Conservation (phyloP, 2,113 vertebrate genomes). For the Trochalopteron elliotii region DNA sequence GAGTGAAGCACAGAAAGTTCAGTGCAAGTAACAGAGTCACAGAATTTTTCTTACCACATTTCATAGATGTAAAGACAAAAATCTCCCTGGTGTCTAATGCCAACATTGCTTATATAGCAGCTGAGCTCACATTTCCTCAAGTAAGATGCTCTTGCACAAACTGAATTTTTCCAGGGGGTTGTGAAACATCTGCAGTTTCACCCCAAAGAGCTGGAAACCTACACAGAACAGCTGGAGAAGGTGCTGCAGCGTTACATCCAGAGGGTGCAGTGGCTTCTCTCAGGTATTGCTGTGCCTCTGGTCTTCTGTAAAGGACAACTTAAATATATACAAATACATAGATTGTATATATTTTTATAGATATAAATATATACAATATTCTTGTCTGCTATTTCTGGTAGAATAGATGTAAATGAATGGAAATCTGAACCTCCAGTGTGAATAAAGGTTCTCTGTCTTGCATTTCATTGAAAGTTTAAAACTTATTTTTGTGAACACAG, state of each 20-base stretch:
- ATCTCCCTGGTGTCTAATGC: background rate
- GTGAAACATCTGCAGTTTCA: conserved; percentile 78
- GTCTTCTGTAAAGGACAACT: background rate
- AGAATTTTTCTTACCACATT: background rate
- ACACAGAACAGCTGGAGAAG: conserved; percentile 61
- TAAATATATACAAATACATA: background rate
- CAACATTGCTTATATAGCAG: background rate
- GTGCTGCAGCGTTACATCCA: conserved; percentile 62
- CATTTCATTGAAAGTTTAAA: background rate
- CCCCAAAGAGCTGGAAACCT: conserved; percentile 71
- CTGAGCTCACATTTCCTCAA: background rate
- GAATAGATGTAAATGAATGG: background rate
- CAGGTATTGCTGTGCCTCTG: conserved; percentile 66
- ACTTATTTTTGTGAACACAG: background rate
- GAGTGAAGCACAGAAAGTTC: background rate
- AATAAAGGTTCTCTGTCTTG: background rate
- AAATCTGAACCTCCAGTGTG: background rate
- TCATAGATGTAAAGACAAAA: background rate
- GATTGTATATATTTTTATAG: background rate
- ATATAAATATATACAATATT: background rate
- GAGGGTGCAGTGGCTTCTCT: conserved; percentile 83
- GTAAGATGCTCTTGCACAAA: background rate
- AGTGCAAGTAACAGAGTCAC: background rate
- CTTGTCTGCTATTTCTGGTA: background rate
- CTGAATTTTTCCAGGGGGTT: conserved; percentile 69